A percentile compares a stretch with the other conserved stretches of the same genome.
Evolutionary conservation across 2,113 vertebrate species (phyloP).

Genomic region (Psephotus haematonotus): DNA sequence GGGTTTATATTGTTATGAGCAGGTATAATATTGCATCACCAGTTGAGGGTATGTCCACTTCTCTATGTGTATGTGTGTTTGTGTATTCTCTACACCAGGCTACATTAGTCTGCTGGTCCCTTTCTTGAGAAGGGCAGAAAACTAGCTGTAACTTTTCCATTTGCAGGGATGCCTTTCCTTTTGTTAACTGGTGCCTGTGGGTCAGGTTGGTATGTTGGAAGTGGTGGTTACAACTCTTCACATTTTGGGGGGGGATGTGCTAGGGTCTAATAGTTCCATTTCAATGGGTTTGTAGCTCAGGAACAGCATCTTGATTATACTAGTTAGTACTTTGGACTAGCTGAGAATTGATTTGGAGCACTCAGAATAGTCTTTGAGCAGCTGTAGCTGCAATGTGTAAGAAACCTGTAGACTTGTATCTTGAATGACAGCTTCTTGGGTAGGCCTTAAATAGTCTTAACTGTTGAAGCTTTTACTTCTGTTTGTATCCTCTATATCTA

Average conservation of each 20-base stretch:
- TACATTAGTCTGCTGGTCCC: background rate
- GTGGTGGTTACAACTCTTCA: accelerated
- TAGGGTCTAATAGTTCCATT: background rate
- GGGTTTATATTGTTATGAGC: constrained; percentile 78
- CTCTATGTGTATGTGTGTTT: constrained; percentile 28
- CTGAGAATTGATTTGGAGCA: background rate
- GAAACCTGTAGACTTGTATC: background rate
- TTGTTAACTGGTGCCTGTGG: background rate
- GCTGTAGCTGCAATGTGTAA: background rate
- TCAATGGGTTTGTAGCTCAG: background rate
- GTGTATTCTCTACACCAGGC: background rate
- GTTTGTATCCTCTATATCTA: background rate
- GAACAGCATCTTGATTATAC: accelerated
- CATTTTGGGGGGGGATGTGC: too few relatives aligned
- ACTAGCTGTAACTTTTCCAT: background rate
- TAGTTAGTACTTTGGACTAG: background rate
- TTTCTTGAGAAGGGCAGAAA: background rate
- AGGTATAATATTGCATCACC: constrained; percentile 77
- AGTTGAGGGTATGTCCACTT: constrained; percentile 69
- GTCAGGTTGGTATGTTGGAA: constrained; percentile 15
- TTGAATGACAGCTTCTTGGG: background rate
- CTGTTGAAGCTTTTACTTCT: background rate
- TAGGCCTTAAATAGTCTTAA: background rate
- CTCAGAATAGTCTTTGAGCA: background rate
- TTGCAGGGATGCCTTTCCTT: background rate